phyloP scores from a whole-genome alignment of 2,113 vertebrate genomes.

The Columba livia region DNA sequence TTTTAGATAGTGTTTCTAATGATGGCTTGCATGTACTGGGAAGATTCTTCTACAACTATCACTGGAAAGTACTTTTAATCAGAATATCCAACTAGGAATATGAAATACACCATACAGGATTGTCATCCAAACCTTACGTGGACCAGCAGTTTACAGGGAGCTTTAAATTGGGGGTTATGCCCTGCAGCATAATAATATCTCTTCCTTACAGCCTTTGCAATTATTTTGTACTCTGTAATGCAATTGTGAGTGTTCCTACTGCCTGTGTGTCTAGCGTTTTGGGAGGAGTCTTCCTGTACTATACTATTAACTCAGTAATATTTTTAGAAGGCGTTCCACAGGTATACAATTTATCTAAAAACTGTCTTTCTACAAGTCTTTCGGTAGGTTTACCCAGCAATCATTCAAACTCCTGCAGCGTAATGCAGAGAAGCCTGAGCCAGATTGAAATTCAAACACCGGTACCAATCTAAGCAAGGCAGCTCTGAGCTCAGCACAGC shows the following conservation, averaged over 20 bases:
- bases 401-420: slow-evolving; percentile 24
- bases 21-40: background rate
- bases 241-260: background rate
- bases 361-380: background rate
- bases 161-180: slow-evolving; percentile 6
- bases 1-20: background rate
- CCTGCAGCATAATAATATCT: background rate
- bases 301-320: background rate
- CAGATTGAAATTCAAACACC: background rate
- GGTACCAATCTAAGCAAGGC: background rate
- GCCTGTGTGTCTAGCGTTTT: background rate
- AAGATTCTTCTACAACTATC: background rate
- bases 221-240: background rate
- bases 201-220: background rate
- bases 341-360: background rate
- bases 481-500: background rate
- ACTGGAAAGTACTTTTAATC: background rate
- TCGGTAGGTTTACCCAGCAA: background rate
- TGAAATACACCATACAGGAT: background rate
- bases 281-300: background rate
- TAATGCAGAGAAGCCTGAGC: background rate
- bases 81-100: background rate
- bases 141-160: background rate
- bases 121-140: background rate
- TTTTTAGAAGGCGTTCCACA: background rate